Evolutionary conservation across 2,113 vertebrate genomes (phyloP).

Genomic region (Hemicordylus capensis): DNA sequence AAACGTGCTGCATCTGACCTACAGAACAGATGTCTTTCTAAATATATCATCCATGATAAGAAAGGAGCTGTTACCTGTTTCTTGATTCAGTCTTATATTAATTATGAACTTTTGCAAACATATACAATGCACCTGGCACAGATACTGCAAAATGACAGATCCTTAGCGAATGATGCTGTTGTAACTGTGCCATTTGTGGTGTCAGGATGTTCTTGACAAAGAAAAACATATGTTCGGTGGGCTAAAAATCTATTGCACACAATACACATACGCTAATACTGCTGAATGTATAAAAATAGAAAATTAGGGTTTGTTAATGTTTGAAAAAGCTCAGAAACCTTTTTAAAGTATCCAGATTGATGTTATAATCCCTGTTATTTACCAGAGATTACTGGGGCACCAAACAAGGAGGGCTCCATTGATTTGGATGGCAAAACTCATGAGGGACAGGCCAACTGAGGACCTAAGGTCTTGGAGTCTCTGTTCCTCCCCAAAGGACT

Average conservation of each 20-base stretch:
- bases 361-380: no score
- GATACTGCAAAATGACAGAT: slow-evolving; percentile 37
- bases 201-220: slow-evolving; percentile 27
- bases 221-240: slow-evolving; percentile 9
- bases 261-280: slow-evolving; percentile 20
- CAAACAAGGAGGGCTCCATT: no score
- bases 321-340: no score
- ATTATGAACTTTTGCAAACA: slow-evolving; percentile 33
- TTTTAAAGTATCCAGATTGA: no score
- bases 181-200: slow-evolving; percentile 39
- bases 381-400: no score
- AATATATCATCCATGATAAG: slow-evolving; percentile 10
- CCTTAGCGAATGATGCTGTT: slow-evolving; percentile 39
- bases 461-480: no score
- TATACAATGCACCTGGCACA: slow-evolving; percentile 21
- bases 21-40: slow-evolving; percentile 15
- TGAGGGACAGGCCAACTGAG: no score
- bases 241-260: slow-evolving; percentile 29
- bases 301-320: slow-evolving; percentile 9
- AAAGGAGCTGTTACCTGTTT: not conserved
- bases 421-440: no score
- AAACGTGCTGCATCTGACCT: not conserved
- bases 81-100: slow-evolving; percentile 24
- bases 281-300: slow-evolving; percentile 16
- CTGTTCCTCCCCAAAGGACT: no score